Evolutionary conservation across 2,797 vertebrate species (phyloP).

Genomic region (Alectoris magna): DNA sequence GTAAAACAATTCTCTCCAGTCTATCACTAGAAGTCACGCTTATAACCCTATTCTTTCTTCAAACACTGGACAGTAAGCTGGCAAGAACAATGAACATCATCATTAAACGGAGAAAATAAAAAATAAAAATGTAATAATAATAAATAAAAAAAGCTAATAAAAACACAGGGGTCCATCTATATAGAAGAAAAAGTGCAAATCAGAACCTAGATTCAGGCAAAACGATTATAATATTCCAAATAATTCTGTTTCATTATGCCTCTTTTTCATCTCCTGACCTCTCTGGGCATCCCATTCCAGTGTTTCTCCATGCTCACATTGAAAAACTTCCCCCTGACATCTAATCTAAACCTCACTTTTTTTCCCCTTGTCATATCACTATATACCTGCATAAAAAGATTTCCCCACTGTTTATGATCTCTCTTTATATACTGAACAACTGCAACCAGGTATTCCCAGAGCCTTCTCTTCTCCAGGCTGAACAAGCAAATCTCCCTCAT

Average conservation of each 20-base stretch:
- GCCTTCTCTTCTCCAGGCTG: no score
- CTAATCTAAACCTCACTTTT: background rate
- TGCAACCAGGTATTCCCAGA: no score
- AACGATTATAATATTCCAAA: background rate
- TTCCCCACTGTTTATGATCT: no score
- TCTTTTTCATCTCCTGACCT: background rate
- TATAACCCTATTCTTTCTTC: background rate
- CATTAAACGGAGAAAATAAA: background rate
- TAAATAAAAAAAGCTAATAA: background rate
- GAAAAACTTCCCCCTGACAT: background rate
- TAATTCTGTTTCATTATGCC: background rate
- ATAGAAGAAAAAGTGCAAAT: background rate
- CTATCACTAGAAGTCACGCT: background rate
- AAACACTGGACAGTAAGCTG: background rate
- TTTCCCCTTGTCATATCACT: no score
- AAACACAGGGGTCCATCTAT: fast-evolving
- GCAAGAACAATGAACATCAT: background rate
- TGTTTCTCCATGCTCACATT: background rate
- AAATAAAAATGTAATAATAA: background rate
- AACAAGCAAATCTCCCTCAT: no score
- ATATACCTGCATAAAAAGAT: no score
- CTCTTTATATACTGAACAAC: no score
- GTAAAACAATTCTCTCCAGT: background rate
- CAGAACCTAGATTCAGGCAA: background rate
- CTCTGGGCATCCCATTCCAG: no score